Base-by-base conservation (phyloP, 2,888 invertebrate species). In the Oscheius myriophilus region DNA sequence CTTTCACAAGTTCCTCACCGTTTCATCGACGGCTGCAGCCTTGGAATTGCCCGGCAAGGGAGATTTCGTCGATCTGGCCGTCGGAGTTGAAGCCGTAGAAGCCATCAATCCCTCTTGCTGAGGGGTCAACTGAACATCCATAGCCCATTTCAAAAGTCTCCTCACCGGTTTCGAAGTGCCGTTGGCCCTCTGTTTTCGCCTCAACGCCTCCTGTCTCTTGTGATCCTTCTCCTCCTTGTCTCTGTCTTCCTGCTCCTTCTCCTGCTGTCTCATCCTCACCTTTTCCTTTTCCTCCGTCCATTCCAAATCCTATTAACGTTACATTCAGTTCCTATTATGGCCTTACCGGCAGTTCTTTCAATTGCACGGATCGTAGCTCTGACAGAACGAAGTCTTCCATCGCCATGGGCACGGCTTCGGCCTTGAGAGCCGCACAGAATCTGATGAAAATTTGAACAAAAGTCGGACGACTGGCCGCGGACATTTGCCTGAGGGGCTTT, bases 271-370 rank as follows among this genome's bases (percentile, higher is more conserved):
- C 26, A 14, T 26, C 26, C 33, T 23, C 33, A 7, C 33, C 26
- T 26, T 23, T 11, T 25, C 54, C 33, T 54, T 54, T n/a, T 54
- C 54, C 3, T 54, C 54, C 12, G 23, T 54, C 54, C 54, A 54
- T 1, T 26, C 54, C 23, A 33, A 33, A 9, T 33, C 33, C 33
- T 33, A 33, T 6, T n/a, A 33, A 33, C 9, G 33, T 33, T 3
- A 6, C 9, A 9, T 9, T 33, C 9, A 33, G 33, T 33, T 33
- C n/a, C n/a, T 33, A 33, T 9, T 3, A 9, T 33, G 9, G 3
- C 9, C 33, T 9, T 33, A 33, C 33, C 33, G 33, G 33, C 33
- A 33, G 33, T 33, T 33, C 33, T 9, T 33, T 33, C 33, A 33
- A 33, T 33, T 33, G 3, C 33, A 33, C 33, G 4, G 33, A 3